Percentiles rank a stretch among this genome's conserved stretches.
These are phyloP conservation scores for Polydrusus pterygomalis DNA, from an alignment of 2,888 invertebrate genomes.

Conservation along the genomic window DNA sequence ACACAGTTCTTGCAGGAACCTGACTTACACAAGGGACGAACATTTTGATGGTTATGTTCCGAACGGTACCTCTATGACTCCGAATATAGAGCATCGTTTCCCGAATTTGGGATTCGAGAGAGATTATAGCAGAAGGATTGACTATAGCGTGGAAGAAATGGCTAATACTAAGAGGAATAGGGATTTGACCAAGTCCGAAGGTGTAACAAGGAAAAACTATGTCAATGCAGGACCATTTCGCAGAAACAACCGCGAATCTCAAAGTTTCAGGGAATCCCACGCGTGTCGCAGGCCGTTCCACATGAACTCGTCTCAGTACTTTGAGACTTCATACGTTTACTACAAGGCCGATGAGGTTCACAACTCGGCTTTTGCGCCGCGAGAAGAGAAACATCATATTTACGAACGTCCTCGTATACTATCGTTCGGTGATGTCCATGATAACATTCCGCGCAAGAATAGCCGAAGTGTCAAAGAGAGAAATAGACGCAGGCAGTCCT, in stretches of 20 bases:
- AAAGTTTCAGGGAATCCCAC: slow-evolving; percentile 50
- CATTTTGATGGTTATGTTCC: slow-evolving; percentile 49
- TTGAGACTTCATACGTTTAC: slow-evolving; percentile 66
- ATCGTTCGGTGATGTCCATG: slow-evolving; percentile 63
- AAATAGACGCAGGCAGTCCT: slow-evolving; percentile 75
- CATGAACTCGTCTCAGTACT: slow-evolving; percentile 61
- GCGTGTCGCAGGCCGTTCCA: slow-evolving; percentile 52
- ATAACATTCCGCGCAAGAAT: slow-evolving; percentile 66
- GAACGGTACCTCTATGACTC: slow-evolving; percentile 47
- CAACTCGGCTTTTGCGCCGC: slow-evolving; percentile 41
- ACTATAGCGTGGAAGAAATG: slow-evolving; percentile 57
- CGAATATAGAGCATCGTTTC: slow-evolving; percentile 63
- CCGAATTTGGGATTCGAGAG: slow-evolving; percentile 66
- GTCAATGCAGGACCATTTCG: slow-evolving; percentile 56
- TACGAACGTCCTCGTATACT: slow-evolving; percentile 63
- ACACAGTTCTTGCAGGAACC: slow-evolving; percentile 69
- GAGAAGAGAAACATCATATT: slow-evolving; percentile 44
- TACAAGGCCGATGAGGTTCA: slow-evolving; percentile 63
- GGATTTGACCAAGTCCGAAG: slow-evolving; percentile 71
- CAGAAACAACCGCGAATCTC: slow-evolving; percentile 54
- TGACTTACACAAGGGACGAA: slow-evolving; percentile 55
- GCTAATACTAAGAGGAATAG: slow-evolving; percentile 63
- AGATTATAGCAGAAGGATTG: slow-evolving; percentile 53
- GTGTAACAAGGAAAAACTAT: slow-evolving; percentile 70
- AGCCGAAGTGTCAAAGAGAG: slow-evolving; percentile 75